Evolutionary conservation across 2,888 invertebrate species (phyloP), one percentile per base, ranked within the genome.

Genomic region (Smittia sp.): DNA sequence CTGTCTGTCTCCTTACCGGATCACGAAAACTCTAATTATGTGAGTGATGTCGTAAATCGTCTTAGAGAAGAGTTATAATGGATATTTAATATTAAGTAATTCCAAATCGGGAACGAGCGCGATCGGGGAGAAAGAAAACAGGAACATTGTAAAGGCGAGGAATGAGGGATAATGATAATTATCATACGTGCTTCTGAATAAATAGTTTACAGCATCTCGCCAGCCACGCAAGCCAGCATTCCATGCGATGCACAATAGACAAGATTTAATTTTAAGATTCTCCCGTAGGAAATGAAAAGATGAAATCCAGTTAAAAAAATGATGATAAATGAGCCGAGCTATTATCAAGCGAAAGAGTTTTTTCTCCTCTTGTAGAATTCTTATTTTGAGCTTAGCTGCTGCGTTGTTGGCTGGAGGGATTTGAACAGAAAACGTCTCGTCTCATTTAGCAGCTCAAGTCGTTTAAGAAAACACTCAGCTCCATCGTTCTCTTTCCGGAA

Each of bases 101-200:
- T n/a, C n/a, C n/a, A 41, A 65, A 39, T 9, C 39, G 39, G 13
- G 25, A 38, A 67, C 20, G 39, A 67, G 39, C n/a, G 52, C 52
- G 52, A 15, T 9, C 11, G 7, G 52, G 52, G 15, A 39, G 39
- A 9, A 32, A 69, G 54, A 52, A 69, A 25, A 69, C 27, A 22
- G 38, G 22, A 62, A 63, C 54, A 15, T 18, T n/a, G 15, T 24
- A 39, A 39, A 72, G 13, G 54, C 39, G 27, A 54, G 20, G 54
- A 54, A 69, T 41, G 41, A 54, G 69, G 69, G 27, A 52, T 69
- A 69, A 52, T 66, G 54, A 54, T 69, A 54, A 69, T 69, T 69
- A 69, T 69, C 69, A 69, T 69, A 69, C 72, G 72, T 72, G 72
- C 72, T 72, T 72, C 72, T 72, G 72, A 72, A 72, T 72, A 72